Percentiles rank a stretch among this genome's conserved stretches.
Evolutionary conservation across 2,113 vertebrate genomes (phyloP).

Genomic region (Varanus salvator): DNA sequence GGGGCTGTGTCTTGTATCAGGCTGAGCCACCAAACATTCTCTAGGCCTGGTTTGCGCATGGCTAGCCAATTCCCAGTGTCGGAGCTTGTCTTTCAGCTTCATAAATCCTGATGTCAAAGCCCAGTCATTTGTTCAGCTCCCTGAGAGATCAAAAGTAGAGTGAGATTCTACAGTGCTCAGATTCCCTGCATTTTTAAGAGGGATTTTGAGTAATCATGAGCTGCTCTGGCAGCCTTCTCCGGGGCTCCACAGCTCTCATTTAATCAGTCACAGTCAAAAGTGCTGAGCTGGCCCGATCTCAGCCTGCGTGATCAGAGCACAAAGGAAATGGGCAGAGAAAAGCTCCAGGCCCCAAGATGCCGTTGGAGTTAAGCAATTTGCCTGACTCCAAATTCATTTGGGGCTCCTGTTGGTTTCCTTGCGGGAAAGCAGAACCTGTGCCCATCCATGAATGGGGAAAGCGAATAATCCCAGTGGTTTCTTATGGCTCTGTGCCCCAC

Average conservation of each 20-base stretch:
- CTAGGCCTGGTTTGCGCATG: conserved; percentile 15
- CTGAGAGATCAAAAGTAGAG: conserved; percentile 60
- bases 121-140: conserved; percentile 60
- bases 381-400: neutral
- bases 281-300: conserved; percentile 49
- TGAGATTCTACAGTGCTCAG: conserved; percentile 64
- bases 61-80: neutral
- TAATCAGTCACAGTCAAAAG: conserved; percentile 58
- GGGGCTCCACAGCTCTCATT: conserved; percentile 40
- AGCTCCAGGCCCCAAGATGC: conserved; percentile 10
- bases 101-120: conserved; percentile 41
- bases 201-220: conserved; percentile 70
- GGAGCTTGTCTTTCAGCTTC: conserved; percentile 27
- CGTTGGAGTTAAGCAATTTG: conserved; percentile 27
- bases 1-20: neutral
- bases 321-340: neutral
- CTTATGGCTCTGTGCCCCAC: neutral
- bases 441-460: conserved; percentile 34
- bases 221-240: conserved; percentile 62
- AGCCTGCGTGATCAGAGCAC: neutral
- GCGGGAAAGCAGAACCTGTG: conserved; percentile 12
- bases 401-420: conserved; percentile 24
- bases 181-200: conserved; percentile 61
- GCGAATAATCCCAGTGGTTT: conserved; percentile 27
- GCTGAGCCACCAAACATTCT: neutral